Percentiles rank a stretch among this genome's conserved stretches.
Conservation (phyloP, 2,888 invertebrate genomes). For the Tenthredo livida region DNA sequence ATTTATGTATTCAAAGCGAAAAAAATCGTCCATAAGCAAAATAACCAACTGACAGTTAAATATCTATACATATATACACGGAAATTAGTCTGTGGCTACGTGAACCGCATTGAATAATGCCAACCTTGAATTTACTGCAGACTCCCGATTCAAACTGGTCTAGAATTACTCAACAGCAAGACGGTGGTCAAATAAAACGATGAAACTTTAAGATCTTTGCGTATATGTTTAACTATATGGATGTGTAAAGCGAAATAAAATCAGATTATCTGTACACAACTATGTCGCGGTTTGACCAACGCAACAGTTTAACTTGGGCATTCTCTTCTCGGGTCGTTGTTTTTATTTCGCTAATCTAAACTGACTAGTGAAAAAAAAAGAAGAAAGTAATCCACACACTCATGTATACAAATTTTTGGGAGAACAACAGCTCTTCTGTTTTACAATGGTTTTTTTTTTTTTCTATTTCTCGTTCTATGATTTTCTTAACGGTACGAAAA, state of each 20-base stretch:
- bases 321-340: neutral
- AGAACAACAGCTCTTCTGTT: neutral
- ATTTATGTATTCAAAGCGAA: no score
- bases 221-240: neutral
- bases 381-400: no score
- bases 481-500: neutral
- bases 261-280: neutral
- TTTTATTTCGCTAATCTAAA: no score
- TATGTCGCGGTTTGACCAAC: neutral
- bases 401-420: neutral
- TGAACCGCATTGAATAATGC: neutral
- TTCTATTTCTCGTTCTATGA: neutral
- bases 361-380: no score
- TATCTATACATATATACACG: neutral
- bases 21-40: no score
- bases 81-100: conserved; percentile 33
- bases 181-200: neutral
- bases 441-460: neutral
- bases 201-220: conserved; percentile 9
- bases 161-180: conserved; percentile 13
- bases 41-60: no score
- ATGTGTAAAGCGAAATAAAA: neutral
- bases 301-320: neutral
- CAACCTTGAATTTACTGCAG: conserved; percentile 18
- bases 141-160: conserved; percentile 32